These are phyloP conservation scores for Lepisosteus oculatus DNA, from an alignment of 2,113 vertebrate species.

Conservation along the genomic window DNA sequence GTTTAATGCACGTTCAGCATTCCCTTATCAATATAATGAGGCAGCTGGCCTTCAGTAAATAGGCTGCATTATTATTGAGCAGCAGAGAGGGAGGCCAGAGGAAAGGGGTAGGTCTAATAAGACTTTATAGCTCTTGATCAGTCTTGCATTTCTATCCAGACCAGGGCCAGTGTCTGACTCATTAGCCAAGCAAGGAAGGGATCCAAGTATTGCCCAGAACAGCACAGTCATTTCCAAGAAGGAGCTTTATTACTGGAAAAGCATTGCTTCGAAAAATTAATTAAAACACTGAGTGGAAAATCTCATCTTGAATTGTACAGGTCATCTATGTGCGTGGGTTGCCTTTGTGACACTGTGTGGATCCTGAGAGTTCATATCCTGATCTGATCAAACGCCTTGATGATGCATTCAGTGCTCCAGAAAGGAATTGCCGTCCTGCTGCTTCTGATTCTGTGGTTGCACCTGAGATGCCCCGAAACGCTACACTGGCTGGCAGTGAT, in stretches of 20 bases:
- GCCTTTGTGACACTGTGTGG: too few relatives aligned
- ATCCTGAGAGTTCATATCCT: too few relatives aligned
- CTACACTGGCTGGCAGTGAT: too few relatives aligned
- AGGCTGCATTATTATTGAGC: neutral
- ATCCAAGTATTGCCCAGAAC: neutral
- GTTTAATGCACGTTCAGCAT: neutral
- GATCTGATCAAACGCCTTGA: neutral
- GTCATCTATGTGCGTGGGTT: neutral
- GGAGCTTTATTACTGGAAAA: conserved; percentile 7
- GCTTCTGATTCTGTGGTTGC: too few relatives aligned
- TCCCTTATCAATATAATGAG: neutral
- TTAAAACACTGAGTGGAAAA: neutral
- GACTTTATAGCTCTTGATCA: neutral
- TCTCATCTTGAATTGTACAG: neutral
- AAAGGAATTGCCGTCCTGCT: neutral
- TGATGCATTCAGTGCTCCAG: neutral
- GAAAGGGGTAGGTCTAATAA: neutral
- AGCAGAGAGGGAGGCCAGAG: neutral
- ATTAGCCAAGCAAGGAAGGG: neutral
- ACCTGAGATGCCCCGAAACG: too few relatives aligned
- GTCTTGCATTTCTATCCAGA: neutral
- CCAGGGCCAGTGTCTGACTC: neutral
- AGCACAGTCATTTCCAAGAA: neutral
- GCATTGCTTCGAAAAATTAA: neutral
- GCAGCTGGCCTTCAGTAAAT: neutral